Conservation (phyloP, 2,113 vertebrate species). For the Brachyhypopomus occidentalis region DNA sequence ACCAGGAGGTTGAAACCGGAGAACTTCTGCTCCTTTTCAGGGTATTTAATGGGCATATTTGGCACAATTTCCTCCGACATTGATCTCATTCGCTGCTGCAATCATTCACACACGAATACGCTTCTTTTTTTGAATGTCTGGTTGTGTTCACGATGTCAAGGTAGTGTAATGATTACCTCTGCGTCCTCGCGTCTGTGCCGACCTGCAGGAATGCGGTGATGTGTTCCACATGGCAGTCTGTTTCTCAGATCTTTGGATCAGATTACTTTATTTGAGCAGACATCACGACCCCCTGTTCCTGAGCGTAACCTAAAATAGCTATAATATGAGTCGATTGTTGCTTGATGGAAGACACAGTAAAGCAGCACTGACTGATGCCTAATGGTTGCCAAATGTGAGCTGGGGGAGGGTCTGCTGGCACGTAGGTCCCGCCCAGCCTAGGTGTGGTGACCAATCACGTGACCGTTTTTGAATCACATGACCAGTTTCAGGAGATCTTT, state of each 20-base stretch:
- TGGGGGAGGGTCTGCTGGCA: slow-evolving; percentile 31
- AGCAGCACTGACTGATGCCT: slow-evolving; percentile 65
- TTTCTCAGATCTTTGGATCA: slow-evolving; percentile 68
- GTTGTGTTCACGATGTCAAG: slow-evolving; percentile 9
- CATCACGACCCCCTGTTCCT: slow-evolving; percentile 66
- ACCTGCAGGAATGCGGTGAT: slow-evolving; percentile 66
- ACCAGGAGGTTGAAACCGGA: slow-evolving; percentile 34
- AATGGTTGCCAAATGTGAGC: slow-evolving; percentile 76
- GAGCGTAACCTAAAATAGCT: slow-evolving; percentile 71
- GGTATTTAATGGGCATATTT: slow-evolving; percentile 37
- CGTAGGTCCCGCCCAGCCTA: slow-evolving; percentile 39
- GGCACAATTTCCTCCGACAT: slow-evolving; percentile 37
- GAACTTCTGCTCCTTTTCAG: slow-evolving; percentile 37
- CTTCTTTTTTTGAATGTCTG: neutral
- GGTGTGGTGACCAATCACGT: slow-evolving; percentile 23
- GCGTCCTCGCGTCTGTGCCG: slow-evolving; percentile 50
- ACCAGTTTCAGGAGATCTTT: neutral
- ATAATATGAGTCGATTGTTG: slow-evolving; percentile 70
- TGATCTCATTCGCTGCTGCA: slow-evolving; percentile 34
- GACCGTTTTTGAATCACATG: slow-evolving; percentile 39
- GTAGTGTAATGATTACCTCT: slow-evolving; percentile 36
- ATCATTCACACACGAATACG: slow-evolving; percentile 20
- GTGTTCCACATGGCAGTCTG: slow-evolving; percentile 73
- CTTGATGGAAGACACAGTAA: slow-evolving; percentile 68
- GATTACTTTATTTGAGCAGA: slow-evolving; percentile 69